Conservation (phyloP, 2,113 vertebrate genomes). For the Emydura subglobosa region DNA sequence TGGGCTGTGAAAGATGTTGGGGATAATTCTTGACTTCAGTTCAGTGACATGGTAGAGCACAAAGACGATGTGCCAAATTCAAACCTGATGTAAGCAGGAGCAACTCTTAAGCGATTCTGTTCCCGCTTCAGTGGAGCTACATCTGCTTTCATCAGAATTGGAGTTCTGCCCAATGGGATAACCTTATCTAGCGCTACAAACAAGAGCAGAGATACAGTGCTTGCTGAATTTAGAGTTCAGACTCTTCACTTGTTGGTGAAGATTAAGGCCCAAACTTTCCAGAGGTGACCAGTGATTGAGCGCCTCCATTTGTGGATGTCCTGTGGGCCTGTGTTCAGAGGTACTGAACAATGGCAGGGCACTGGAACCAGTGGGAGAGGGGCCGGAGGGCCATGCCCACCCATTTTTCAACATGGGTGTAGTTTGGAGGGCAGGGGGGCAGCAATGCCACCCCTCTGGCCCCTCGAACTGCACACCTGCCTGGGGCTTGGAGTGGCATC, state of each 20-base stretch:
- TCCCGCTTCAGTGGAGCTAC: not conserved
- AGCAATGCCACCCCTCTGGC: too few relatives aligned
- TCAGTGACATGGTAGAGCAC: not conserved
- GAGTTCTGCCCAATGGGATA: not conserved
- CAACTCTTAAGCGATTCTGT: not conserved
- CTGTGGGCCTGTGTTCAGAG: not conserved
- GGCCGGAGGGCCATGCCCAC: fast-evolving
- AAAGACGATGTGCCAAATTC: fast-evolving
- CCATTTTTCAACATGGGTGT: not conserved
- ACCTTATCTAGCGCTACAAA: not conserved
- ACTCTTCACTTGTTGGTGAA: not conserved
- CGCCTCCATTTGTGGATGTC: not conserved
- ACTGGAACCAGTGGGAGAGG: not conserved
- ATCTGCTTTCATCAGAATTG: not conserved
- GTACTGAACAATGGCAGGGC: not conserved
- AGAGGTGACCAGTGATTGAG: not conserved
- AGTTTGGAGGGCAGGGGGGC: not conserved
- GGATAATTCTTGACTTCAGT: not conserved
- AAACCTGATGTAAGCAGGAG: fast-evolving
- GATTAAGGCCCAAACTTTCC: not conserved
- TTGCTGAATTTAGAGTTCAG: not conserved
- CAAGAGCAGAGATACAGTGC: not conserved
- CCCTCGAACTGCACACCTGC: too few relatives aligned
- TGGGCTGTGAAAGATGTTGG: fast-evolving
- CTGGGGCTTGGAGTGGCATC: too few relatives aligned